Base-by-base conservation (phyloP, 2,113 vertebrate species). In the Festucalex cinctus region DNA sequence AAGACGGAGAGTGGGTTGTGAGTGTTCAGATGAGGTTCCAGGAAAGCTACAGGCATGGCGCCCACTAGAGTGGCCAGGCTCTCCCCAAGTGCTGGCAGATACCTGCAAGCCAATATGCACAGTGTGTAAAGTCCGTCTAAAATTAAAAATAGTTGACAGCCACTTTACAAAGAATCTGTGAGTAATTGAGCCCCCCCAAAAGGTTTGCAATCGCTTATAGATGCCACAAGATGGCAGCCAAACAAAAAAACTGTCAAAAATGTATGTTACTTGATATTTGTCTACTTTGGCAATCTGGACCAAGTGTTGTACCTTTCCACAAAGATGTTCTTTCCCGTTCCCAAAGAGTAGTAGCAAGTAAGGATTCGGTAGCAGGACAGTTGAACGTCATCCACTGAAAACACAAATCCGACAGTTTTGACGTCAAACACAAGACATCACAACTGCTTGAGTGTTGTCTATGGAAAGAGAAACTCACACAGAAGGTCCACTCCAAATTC, bases 21-120 rank as follows among this genome's bases (percentile, higher is more conserved):
- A 76, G 92, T 86, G 71, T 98, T 97, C 5, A 98, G 90, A 51
- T 94, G 85, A 36, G 97, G 92, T 85, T 99, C 97, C 82, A 99
- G 93, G 83, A 99, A 99, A 0, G 97, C 96, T 60, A 99, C 97
- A 0, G 97, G 97, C 81, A 98, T 95, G 73, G 96, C 97, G 46
- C 91, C 95, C 13, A 96, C 96, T 73, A 99, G 86, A 0, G 91
- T 95, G 5, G 97, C 94, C 79, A 98, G 89, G 78, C 95, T 96
- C 82, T 98, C 96, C 54, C 97, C 97, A 37, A 99, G 90, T 0
- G 93, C 94, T 0, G 97, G 97, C 35, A 97, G 93, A 81, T 98
- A 95, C 75, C 97, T 99, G 71, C 48, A 75, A 16, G 76, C 60
- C 28, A 70, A 37, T 37, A 79, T 10, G 22, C 0, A 57, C n/a